Percentiles rank a stretch among this genome's conserved stretches.
These are phyloP conservation scores for Sardinella longiceps DNA, from an alignment of 2,797 vertebrate genomes.

Conservation along the genomic window DNA sequence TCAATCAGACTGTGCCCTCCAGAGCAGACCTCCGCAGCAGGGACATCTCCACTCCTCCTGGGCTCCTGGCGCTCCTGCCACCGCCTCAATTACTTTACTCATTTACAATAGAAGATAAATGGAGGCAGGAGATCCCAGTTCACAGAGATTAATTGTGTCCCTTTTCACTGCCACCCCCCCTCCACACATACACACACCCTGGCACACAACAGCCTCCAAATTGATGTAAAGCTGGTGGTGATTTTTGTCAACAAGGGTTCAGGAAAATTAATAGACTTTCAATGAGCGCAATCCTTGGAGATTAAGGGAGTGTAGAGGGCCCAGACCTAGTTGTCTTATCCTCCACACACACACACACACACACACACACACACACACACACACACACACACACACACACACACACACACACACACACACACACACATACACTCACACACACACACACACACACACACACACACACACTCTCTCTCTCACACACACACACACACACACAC, in stretches of 20 bases:
- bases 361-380: not conserved
- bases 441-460: not conserved
- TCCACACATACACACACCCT: not conserved
- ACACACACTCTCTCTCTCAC: not conserved
- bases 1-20: constrained; percentile 84
- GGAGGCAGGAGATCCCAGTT: constrained; percentile 88
- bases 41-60: not conserved
- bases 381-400: not conserved
- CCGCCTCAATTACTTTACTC: constrained; percentile 83
- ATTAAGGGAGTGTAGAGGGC: constrained; percentile 49
- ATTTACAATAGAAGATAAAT: constrained; percentile 94
- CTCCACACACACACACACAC: not conserved
- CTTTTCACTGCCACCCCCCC: constrained; percentile 66
- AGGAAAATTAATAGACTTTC: constrained; percentile 90
- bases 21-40: constrained; percentile 71
- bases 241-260: constrained; percentile 85
- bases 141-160: constrained; percentile 90
- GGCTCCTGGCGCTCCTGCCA: constrained; percentile 51
- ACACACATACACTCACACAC: not conserved
- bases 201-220: constrained; percentile 3
- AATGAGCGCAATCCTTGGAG: constrained; percentile 77
- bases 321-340: constrained; percentile 28
- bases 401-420: not conserved
- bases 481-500: not conserved
- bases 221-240: constrained; percentile 84